phyloP scores from a whole-genome alignment of 92 coral and sea anemone species.

The Nematostella vectensis region DNA sequence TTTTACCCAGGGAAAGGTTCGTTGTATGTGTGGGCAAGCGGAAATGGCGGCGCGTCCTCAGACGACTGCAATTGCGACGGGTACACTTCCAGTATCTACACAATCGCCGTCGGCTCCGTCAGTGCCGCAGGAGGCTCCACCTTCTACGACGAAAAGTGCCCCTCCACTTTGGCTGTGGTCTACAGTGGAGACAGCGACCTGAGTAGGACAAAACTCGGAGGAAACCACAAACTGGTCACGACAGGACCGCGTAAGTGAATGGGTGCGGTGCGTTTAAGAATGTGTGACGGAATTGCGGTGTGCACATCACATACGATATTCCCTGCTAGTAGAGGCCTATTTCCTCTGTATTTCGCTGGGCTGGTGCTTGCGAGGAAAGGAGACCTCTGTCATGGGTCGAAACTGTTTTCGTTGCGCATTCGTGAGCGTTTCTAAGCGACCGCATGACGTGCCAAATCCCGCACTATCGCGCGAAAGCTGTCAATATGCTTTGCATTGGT shows the following conservation, averaged over 20 bases:
- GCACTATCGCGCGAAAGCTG: too few species aligned
- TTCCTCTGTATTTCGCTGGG: too few species aligned
- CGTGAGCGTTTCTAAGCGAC: too few species aligned
- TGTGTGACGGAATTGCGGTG: too few species aligned
- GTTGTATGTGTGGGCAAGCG: slow-evolving; percentile 78
- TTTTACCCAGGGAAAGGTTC: slow-evolving; percentile 37
- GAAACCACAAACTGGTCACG: slow-evolving; percentile 33
- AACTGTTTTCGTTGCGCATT: too few species aligned
- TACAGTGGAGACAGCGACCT: slow-evolving; percentile 57
- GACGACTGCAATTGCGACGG: slow-evolving; percentile 79
- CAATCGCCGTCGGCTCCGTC: slow-evolving; percentile 66
- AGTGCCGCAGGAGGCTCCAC: slow-evolving; percentile 53
- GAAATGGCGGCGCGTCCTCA: slow-evolving; percentile 58
- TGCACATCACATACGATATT: too few species aligned
- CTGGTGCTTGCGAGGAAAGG: too few species aligned
- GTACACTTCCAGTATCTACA: slow-evolving; percentile 65
- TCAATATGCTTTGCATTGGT: too few species aligned
- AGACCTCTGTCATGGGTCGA: too few species aligned
- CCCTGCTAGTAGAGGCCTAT: too few species aligned
- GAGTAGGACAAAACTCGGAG: neutral
- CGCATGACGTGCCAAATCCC: too few species aligned
- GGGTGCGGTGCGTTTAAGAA: too few species aligned
- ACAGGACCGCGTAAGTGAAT: slow-evolving; percentile 13
- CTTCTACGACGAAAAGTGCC: slow-evolving; percentile 56
- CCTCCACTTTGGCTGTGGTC: slow-evolving; percentile 68